Conservation (phyloP, 2,888 invertebrate species). For the Tholera decimalis region DNA sequence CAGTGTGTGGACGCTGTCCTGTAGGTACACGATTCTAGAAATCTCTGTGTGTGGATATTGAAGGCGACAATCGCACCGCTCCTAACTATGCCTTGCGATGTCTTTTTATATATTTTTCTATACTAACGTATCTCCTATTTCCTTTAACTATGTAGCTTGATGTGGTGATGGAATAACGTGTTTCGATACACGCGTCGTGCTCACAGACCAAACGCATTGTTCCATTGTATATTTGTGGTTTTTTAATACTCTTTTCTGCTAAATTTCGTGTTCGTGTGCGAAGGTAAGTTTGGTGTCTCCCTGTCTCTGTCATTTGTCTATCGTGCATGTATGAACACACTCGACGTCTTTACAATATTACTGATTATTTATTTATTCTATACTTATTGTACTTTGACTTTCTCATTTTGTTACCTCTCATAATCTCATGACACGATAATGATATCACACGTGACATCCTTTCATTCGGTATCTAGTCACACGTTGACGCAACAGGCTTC, state of each 20-base stretch:
- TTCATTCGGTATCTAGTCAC: slow-evolving; percentile 76
- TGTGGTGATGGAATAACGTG: slow-evolving; percentile 86
- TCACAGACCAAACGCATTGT: slow-evolving; percentile 80
- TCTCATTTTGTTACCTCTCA: slow-evolving; percentile 84
- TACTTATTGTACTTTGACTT: slow-evolving; percentile 79
- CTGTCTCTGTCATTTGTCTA: slow-evolving; percentile 82
- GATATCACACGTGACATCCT: slow-evolving; percentile 77
- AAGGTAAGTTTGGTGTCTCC: slow-evolving; percentile 89
- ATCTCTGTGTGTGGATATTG: slow-evolving; percentile 82
- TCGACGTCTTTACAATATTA: slow-evolving; percentile 72
- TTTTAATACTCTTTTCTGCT: slow-evolving; percentile 76
- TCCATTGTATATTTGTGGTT: slow-evolving; percentile 78
- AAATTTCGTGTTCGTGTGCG: slow-evolving; percentile 72
- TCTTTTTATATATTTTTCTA: slow-evolving; percentile 81
- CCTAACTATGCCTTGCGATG: slow-evolving; percentile 89
- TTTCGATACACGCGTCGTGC: slow-evolving; percentile 65
- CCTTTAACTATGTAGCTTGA: slow-evolving; percentile 85
- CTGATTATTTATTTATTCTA: slow-evolving; percentile 73
- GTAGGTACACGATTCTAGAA: slow-evolving; percentile 77
- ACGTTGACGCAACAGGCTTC: slow-evolving; percentile 75
- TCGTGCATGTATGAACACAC: slow-evolving; percentile 85
- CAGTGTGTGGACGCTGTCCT: slow-evolving; percentile 82
- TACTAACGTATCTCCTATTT: slow-evolving; percentile 83
- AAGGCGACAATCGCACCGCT: slow-evolving; percentile 89
- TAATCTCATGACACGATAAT: slow-evolving; percentile 83